These are phyloP conservation scores for Chlorops oryzae DNA, from an alignment of 1,140 invertebrate species.

Conservation along the genomic window DNA sequence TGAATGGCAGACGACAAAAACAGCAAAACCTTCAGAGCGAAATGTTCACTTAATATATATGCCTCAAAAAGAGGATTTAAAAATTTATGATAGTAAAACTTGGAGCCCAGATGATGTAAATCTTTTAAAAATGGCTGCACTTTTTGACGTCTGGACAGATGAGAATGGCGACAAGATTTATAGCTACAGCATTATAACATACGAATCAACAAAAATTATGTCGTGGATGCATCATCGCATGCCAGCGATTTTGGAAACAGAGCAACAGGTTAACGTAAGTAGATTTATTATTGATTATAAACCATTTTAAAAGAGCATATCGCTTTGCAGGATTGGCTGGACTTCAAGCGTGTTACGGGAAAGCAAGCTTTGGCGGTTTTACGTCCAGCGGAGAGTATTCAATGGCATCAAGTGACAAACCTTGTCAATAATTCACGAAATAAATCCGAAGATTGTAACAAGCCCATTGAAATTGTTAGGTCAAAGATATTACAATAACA, in stretches of 20 bases:
- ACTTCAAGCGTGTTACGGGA: constrained; percentile 54
- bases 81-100: constrained; percentile 54
- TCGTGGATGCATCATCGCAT: constrained; percentile 73
- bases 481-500: too few relatives aligned
- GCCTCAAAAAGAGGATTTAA: constrained; percentile 51
- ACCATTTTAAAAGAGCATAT: neutral
- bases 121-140: constrained; percentile 68
- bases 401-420: constrained; percentile 65
- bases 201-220: constrained; percentile 63
- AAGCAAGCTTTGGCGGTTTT: constrained; percentile 53
- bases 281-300: neutral
- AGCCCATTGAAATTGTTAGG: constrained; percentile 47
- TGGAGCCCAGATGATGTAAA: constrained; percentile 56
- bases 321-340: constrained; percentile 60
- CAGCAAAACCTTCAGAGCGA: constrained; percentile 56
- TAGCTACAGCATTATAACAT: constrained; percentile 73
- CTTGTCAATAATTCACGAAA: constrained; percentile 67
- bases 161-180: constrained; percentile 57
- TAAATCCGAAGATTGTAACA: constrained; percentile 63
- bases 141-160: constrained; percentile 67
- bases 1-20: constrained; percentile 75
- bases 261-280: constrained; percentile 61
- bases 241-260: constrained; percentile 66
- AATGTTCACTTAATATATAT: constrained; percentile 66
- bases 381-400: constrained; percentile 51